Evolutionary conservation across 2,113 vertebrate species (phyloP).

Genomic region (Semnornis frantzii): DNA sequence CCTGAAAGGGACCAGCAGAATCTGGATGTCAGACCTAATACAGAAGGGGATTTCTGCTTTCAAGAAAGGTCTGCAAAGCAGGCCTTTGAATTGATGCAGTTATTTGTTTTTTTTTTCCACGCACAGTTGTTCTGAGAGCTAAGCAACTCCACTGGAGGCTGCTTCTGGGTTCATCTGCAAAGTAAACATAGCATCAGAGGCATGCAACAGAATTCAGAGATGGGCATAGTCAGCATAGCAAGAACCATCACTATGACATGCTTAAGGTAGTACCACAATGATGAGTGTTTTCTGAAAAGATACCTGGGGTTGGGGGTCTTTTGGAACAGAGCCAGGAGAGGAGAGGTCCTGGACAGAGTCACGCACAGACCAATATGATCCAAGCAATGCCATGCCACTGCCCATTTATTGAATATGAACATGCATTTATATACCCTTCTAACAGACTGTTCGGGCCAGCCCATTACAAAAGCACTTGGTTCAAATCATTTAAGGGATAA

Average conservation of each 20-base stretch:
- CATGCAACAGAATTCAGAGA: neutral
- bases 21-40: neutral
- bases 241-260: neutral
- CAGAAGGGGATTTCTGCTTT: neutral
- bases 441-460: no score
- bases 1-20: neutral
- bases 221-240: neutral
- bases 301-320: no score
- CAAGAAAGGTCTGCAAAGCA: neutral
- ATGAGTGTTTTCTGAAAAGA: neutral
- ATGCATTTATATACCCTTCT: no score
- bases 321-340: no score
- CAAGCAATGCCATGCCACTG: no score
- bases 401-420: no score
- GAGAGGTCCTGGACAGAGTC: no score
- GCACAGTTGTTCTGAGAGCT: neutral
- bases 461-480: no score
- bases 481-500: no score
- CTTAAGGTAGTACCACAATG: neutral
- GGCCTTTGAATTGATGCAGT: rapidly evolving
- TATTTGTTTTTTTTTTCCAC: neutral
- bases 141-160: neutral
- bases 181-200: neutral
- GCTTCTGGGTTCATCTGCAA: neutral
- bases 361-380: no score